Conservation (phyloP, 35 echinoderm and acorn worm genomes). For the Eucidaris tribuloides region DNA sequence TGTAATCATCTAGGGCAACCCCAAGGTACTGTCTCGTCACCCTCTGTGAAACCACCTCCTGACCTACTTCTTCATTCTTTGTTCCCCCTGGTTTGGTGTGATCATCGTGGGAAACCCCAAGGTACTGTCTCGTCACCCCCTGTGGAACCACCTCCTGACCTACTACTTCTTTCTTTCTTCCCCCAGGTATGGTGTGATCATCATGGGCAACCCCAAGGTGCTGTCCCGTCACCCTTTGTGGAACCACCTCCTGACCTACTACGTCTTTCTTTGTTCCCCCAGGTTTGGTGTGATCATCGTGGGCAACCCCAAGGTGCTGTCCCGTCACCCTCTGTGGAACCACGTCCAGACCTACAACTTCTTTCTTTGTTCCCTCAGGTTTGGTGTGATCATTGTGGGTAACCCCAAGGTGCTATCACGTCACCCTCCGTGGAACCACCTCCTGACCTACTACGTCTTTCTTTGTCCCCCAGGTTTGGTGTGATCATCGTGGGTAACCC, state of each 20-base stretch:
- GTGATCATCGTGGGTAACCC: conserved; percentile 97
- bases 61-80: not conserved
- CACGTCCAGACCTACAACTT: conserved; percentile 77
- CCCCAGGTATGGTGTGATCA: conserved; percentile 91
- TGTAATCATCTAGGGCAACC: no score
- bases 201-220: conserved; percentile 97
- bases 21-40: no score
- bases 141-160: conserved; percentile 76
- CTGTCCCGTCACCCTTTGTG: conserved; percentile 93
- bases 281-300: conserved; percentile 93
- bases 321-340: conserved; percentile 95
- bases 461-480: conserved; percentile 73
- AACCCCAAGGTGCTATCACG: conserved; percentile 97
- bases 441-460: not conserved
- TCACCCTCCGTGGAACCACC: conserved; percentile 95
- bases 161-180: conserved; percentile 56
- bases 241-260: conserved; percentile 97
- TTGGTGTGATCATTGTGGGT: conserved; percentile 94
- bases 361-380: conserved; percentile 48
- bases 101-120: conserved; percentile 99
- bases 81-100: conserved; percentile 72
- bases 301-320: conserved; percentile 96
- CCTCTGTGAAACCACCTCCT: no score
- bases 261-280: conserved; percentile 50
- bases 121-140: conserved; percentile 88